These are phyloP conservation scores for Trissonchulus sp. DNA, from an alignment of 2,888 invertebrate species.

Conservation along the genomic window DNA sequence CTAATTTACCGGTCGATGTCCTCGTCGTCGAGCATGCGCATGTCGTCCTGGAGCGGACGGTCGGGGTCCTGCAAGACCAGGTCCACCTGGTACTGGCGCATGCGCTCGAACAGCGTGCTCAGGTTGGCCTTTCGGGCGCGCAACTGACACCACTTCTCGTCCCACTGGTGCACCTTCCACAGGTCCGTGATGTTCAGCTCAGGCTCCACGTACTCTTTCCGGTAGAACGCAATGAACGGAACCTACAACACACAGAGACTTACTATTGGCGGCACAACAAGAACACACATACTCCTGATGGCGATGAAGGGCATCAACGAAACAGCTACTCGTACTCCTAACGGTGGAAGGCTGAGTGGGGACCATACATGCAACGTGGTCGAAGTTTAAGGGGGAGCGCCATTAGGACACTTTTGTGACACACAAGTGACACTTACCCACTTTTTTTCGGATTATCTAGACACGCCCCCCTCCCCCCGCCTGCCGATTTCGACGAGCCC, in stretches of 20 bases:
- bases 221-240: conserved; percentile 95
- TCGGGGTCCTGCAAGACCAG: conserved; percentile 73
- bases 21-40: conserved; percentile 73
- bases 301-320: too few species aligned
- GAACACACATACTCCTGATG: too few species aligned
- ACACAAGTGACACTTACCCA: too few species aligned
- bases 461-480: too few species aligned
- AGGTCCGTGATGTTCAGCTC: conserved; percentile 88
- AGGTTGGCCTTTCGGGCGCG: conserved; percentile 75
- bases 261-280: not conserved
- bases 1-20: conserved; percentile 60
- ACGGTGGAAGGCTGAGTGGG: too few species aligned
- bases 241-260: conserved; percentile 59
- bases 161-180: conserved; percentile 94
- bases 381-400: too few species aligned
- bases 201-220: conserved; percentile 93
- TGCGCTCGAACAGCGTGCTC: conserved; percentile 73
- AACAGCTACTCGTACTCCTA: too few species aligned
- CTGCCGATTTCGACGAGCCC: too few species aligned
- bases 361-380: too few species aligned
- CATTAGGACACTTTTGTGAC: too few species aligned
- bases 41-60: conserved; percentile 72
- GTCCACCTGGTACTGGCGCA: conserved; percentile 82
- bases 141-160: conserved; percentile 89
- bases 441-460: too few species aligned